These are phyloP conservation scores for Cryptus armator DNA, from an alignment of 2,888 invertebrate genomes.

Conservation along the genomic window DNA sequence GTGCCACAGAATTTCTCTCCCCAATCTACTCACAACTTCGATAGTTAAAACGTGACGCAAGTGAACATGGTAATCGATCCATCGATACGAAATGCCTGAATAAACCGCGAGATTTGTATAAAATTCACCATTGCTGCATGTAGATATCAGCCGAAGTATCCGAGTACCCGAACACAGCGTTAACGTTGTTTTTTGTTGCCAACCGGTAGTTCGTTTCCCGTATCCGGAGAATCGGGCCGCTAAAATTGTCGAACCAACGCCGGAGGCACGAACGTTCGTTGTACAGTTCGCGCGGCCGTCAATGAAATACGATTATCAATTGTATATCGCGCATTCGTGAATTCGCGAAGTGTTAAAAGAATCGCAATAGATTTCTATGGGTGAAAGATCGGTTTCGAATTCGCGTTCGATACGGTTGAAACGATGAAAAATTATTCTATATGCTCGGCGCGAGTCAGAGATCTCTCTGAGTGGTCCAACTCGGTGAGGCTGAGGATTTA, in stretches of 20 bases:
- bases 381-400: not conserved
- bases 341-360: not conserved
- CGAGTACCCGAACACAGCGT: not conserved
- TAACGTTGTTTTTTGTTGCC: conserved; percentile 41
- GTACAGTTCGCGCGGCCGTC: conserved; percentile 38
- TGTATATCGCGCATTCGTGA: not conserved
- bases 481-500: conserved; percentile 57
- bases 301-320: not conserved
- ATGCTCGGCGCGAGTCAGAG: conserved; percentile 2
- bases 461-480: conserved; percentile 24
- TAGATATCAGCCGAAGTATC: not conserved
- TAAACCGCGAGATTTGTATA: not conserved
- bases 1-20: not conserved
- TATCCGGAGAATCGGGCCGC: conserved; percentile 32
- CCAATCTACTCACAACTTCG: conserved; percentile 5
- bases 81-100: conserved; percentile 37
- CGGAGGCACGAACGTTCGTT: not conserved
- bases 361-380: conserved; percentile 31
- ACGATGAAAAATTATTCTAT: conserved; percentile 21
- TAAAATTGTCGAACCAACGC: conserved; percentile 45
- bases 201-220: conserved; percentile 67
- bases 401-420: not conserved
- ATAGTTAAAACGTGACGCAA: conserved; percentile 36
- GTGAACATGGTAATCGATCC: conserved; percentile 19
- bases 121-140: not conserved